phyloP scores from a whole-genome alignment of 2,113 vertebrate genomes.

The Passerina amoena region DNA sequence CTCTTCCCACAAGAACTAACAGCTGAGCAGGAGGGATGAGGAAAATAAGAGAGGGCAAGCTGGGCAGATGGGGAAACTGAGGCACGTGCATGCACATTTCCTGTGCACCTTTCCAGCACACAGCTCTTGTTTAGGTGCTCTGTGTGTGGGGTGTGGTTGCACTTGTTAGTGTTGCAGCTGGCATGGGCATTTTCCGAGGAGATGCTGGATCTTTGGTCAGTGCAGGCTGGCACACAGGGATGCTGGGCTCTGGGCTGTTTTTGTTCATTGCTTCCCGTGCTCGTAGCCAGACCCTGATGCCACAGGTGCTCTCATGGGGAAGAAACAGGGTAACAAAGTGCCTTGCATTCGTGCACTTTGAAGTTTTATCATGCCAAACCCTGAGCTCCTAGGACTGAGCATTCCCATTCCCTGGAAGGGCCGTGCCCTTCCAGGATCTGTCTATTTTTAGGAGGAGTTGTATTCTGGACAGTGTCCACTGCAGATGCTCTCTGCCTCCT shows the following conservation, averaged over 20 bases:
- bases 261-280: accelerated
- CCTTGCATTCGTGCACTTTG: neutral
- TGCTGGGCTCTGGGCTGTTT: neutral
- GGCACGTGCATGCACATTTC: accelerated
- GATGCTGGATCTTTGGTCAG: neutral
- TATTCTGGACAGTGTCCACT: constrained; percentile 56
- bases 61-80: neutral
- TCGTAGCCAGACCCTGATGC: neutral
- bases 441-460: constrained; percentile 58
- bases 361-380: neutral
- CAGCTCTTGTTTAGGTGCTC: neutral
- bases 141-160: accelerated
- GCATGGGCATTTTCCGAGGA: neutral
- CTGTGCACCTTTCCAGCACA: neutral
- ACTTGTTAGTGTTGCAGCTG: neutral
- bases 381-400: neutral
- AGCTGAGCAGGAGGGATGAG: neutral
- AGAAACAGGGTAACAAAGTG: neutral
- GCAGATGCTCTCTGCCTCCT: constrained; percentile 51
- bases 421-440: neutral
- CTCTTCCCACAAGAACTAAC: neutral
- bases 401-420: neutral
- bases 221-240: neutral
- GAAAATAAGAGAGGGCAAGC: neutral
- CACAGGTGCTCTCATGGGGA: neutral